phyloP scores from a whole-genome alignment of 2,113 vertebrate species.

The Coracopsis vasa region DNA sequence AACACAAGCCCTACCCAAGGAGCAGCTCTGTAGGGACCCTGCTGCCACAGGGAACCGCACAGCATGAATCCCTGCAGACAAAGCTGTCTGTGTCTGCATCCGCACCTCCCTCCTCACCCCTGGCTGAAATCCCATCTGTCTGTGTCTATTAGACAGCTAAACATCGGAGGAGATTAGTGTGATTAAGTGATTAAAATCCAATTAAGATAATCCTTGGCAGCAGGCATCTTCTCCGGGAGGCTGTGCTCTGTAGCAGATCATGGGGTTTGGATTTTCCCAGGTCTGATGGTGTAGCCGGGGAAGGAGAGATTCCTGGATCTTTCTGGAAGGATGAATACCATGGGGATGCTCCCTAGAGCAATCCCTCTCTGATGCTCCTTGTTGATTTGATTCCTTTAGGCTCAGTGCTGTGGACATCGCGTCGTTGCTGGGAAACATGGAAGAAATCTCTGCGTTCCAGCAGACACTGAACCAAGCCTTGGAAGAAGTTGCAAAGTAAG shows the following conservation, averaged over 20 bases:
- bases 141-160: slow-evolving; percentile 21
- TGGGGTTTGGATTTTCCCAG: neutral
- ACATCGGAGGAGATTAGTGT: neutral
- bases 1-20: neutral
- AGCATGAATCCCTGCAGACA: neutral
- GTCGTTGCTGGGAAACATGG: slow-evolving; percentile 89
- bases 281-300: neutral
- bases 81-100: neutral
- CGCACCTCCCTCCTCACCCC: neutral
- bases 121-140: slow-evolving; percentile 21
- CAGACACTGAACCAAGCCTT: slow-evolving; percentile 88
- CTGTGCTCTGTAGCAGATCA: neutral
- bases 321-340: neutral
- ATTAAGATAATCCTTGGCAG: slow-evolving; percentile 37
- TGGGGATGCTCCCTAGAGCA: neutral
- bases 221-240: neutral
- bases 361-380: neutral
- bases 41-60: neutral
- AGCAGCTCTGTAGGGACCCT: neutral
- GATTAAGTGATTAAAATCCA: slow-evolving; percentile 55
- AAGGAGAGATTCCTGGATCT: neutral
- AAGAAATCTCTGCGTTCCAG: slow-evolving; percentile 93
- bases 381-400: slow-evolving; percentile 67
- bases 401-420: slow-evolving; percentile 82
- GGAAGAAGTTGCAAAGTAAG: slow-evolving; percentile 96